A percentile compares a stretch with the other conserved stretches of the same genome.
Conservation (phyloP, 2,888 invertebrate genomes). For the Aphidoletes aphidimyza region DNA sequence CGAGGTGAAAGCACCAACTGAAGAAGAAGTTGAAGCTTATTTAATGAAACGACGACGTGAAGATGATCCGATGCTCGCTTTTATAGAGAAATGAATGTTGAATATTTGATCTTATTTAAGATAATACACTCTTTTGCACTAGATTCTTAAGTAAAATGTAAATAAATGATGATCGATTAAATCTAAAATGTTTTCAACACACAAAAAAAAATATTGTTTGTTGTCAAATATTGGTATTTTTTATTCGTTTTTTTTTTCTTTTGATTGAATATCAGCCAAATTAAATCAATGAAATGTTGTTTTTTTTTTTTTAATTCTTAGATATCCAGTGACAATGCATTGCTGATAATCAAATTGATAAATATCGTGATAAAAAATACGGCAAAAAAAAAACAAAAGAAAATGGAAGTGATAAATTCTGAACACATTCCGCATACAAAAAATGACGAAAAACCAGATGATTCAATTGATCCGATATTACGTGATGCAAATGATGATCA, state of each 20-base stretch:
- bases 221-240: too few species aligned
- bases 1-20: conserved; percentile 82
- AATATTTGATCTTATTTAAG: not conserved
- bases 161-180: too few species aligned
- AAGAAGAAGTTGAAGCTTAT: conserved; percentile 94
- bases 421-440: not conserved
- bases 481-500: not conserved
- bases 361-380: not conserved
- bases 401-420: not conserved
- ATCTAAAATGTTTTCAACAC: too few species aligned
- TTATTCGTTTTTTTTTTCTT: too few species aligned
- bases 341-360: not conserved
- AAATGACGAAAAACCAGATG: too few species aligned
- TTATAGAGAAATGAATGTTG: conserved; percentile 65
- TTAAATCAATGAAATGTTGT: too few species aligned
- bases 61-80: conserved; percentile 94
- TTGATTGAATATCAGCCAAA: too few species aligned
- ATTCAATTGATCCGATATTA: not conserved
- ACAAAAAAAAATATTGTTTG: too few species aligned
- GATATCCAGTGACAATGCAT: not conserved
- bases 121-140: not conserved
- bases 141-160: not conserved
- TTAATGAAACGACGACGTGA: conserved; percentile 84
- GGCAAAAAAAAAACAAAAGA: not conserved
- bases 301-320: not conserved